These are phyloP conservation scores for Masnerella sp. DNA, from an alignment of 2,888 invertebrate genomes.

Conservation along the genomic window DNA sequence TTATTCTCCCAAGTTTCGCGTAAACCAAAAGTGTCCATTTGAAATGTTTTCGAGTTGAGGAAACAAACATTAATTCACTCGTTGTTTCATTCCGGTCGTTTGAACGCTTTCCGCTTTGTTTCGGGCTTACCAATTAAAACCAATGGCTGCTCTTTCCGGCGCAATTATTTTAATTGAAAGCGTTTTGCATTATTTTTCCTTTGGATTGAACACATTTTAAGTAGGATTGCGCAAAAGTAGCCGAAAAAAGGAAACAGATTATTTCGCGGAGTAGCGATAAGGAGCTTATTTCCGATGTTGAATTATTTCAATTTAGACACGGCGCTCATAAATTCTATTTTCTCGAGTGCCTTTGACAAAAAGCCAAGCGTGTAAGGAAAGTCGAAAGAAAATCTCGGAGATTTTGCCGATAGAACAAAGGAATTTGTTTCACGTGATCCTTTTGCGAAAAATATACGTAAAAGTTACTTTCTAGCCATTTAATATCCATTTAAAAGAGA, in stretches of 20 bases:
- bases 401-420: constrained; percentile 24
- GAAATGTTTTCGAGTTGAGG: too few relatives aligned
- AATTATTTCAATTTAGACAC: constrained; percentile 43
- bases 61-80: neutral
- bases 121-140: neutral
- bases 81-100: neutral
- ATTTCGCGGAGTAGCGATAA: constrained; percentile 18
- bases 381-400: constrained; percentile 35
- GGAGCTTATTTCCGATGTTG: constrained; percentile 27
- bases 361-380: constrained; percentile 26
- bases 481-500: too few relatives aligned
- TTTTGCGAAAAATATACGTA: too few relatives aligned
- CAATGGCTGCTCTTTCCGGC: neutral
- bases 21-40: too few relatives aligned
- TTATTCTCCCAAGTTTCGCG: too few relatives aligned
- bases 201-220: constrained; percentile 5
- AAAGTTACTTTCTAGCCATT: too few relatives aligned
- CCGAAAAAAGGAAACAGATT: neutral
- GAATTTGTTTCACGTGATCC: constrained; percentile 12
- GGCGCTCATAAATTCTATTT: constrained; percentile 38
- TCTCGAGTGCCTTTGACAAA: constrained; percentile 36
- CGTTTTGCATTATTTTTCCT: neutral
- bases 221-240: neutral
- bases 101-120: neutral
- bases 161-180: neutral